Base-by-base conservation (phyloP, 2,888 invertebrate genomes). In the Dryadula phaetusa region DNA sequence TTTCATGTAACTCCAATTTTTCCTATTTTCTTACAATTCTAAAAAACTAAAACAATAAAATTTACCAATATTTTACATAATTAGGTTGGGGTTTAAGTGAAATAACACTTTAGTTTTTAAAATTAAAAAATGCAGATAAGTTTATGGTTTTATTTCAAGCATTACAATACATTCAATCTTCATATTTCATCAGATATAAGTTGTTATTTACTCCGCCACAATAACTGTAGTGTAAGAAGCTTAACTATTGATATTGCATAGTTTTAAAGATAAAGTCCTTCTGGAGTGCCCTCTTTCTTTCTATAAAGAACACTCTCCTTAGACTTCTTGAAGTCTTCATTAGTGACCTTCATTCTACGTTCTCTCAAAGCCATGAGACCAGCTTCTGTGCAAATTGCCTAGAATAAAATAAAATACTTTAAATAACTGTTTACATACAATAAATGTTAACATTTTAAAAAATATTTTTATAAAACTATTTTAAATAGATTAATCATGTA, bases 351-450 rank as follows among this genome's bases (percentile, higher is more conserved):
- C 99, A 99, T 99, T 77, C 99, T 95, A 64, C 99, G 95, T 87
- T 99, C 99, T 72, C 99, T 94, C 60, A 99, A 91, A 4, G 99
- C 99, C 96, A 99, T 97, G 65, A 99, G 93, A 72, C 99, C 99
- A 64, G 99, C 99, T 94, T 99, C 99, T 8, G 99, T 99, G 88
- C 99, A 99, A 86, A 99, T 99, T 16, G 99, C 99, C 97, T 98
- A 86, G 28, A 74, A 71, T 70, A 66, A 40, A 46, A 14, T 42
- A 46, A n/a, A 49, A 25, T 34, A 16, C 4, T 7, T n/a, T 7
- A 22, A 25, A 8, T 20, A n/a, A 10, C 4, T 32, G 1, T 32
- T 7, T 16, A 37, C 20, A 47, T 2, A 5, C 14, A 47, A 1
- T 18, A 16, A n/a, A n/a, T n/a, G n/a, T n/a, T n/a, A n/a, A n/a